phyloP scores from a whole-genome alignment of 2,888 invertebrate species.

The Agrotis segetum region DNA sequence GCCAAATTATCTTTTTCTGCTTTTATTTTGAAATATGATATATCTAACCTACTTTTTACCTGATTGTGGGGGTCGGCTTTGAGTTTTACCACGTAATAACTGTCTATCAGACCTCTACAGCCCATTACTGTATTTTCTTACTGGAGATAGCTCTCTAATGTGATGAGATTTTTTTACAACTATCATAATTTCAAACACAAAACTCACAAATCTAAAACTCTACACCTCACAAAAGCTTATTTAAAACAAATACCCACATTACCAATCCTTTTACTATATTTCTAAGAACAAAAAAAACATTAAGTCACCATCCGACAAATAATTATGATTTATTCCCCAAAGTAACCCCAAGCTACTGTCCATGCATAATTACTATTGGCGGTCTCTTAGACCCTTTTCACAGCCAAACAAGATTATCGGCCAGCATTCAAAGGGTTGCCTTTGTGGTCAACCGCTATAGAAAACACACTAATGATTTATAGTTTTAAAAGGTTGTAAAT shows the following conservation, averaged over 20 bases:
- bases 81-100: too few species aligned
- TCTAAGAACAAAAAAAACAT: constrained; percentile 37
- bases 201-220: too few species aligned
- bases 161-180: too few species aligned
- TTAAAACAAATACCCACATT: constrained; percentile 13
- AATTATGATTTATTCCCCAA: constrained; percentile 53
- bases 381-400: constrained; percentile 61
- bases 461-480: constrained; percentile 52
- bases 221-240: not conserved
- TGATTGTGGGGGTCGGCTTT: too few species aligned
- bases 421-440: constrained; percentile 56
- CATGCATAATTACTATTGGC: constrained; percentile 54
- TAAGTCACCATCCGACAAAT: not conserved
- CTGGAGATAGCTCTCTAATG: too few species aligned
- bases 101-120: too few species aligned
- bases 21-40: too few species aligned
- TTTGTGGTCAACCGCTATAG: constrained; percentile 41
- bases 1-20: too few species aligned
- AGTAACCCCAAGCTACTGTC: constrained; percentile 51
- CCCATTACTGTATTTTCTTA: too few species aligned
- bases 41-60: too few species aligned
- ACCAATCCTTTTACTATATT: not conserved
- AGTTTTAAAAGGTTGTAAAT: constrained; percentile 23
- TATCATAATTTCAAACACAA: too few species aligned
- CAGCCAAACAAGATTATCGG: constrained; percentile 64